Base-by-base conservation (phyloP, 1,140 invertebrate species). In the Brachionus sp. region DNA sequence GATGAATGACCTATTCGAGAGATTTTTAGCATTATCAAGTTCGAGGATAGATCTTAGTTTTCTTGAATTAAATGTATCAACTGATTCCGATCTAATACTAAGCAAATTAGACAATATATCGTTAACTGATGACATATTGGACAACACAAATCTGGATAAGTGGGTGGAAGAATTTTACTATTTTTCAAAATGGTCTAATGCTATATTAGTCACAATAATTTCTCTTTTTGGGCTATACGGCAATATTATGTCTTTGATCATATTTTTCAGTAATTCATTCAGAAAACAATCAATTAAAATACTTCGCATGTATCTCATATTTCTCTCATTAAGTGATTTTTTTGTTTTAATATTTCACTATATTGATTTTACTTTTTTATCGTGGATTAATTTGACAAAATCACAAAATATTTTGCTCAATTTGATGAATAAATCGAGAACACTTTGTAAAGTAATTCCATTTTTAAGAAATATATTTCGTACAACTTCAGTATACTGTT, bases 391-490 rank as follows among this genome's bases (percentile, higher is more conserved):
- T 46, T 75, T 75, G 25, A 44, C 23, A 2, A 23, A 75, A 9
- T 46, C 42, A 25, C 9, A 46, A 3, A 12, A 46, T n/a, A 13
- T 23, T n/a, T 2, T 5, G 10, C 23, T 75, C 7, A 75, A 75
- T 75, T 75, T 75, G 39, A 39, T 75, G 9, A 44, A 75, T 35
- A 44, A 75, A 25, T 10, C 23, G 7, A 2, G 19, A 25, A 1
- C 19, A 25, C 46, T 75, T 25, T 75, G 70, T 25, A 75, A 75
- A 46, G 19, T 46, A 29, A 23, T 75, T 23, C 70, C 70, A 75
- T 75, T 46, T 75, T 23, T 75, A 9, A 75, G 70, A 46, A 75
- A 75, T 25, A n/a, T 75, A 10, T 75, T 75, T 29, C 19, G 70
- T 23, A 46, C 70, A 10, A 46, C 29, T 19, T 46, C 70, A 4